A percentile compares a stretch with the other conserved stretches of the same genome.
Conservation (phyloP, 2,888 invertebrate genomes). For the Oscheius sp. region DNA sequence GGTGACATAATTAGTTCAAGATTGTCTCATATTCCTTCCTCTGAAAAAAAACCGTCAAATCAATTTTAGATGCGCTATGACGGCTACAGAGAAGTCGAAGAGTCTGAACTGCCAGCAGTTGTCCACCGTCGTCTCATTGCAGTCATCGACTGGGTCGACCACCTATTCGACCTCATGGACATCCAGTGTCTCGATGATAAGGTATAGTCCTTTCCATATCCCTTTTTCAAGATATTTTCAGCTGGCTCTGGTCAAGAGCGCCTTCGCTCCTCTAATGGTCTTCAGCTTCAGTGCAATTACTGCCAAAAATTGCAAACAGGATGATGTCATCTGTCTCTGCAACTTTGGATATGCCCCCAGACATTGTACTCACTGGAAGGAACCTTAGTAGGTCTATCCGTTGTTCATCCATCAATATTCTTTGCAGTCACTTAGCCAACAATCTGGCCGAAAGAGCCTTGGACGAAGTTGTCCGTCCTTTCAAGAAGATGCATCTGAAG, state of each 20-base stretch:
- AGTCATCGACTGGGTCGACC: constrained; percentile 71
- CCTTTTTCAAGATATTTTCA: constrained; percentile 29
- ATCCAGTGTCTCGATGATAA: constrained; percentile 69
- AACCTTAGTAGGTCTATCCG: constrained; percentile 62
- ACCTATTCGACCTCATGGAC: constrained; percentile 71
- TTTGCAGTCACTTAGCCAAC: constrained; percentile 70
- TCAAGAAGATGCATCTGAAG: constrained; percentile 67
- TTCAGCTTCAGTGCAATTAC: constrained; percentile 50
- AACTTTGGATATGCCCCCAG: constrained; percentile 67
- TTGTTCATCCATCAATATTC: background rate
- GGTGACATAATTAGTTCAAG: constrained; percentile 40
- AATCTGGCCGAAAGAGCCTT: constrained; percentile 66
- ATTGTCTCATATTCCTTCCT: background rate
- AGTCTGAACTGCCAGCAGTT: constrained; percentile 63
- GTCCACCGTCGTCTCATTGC: constrained; percentile 70
- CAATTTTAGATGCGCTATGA: constrained; percentile 68
- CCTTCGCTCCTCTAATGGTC: constrained; percentile 69
- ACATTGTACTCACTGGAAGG: constrained; percentile 58
- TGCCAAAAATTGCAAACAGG: constrained; percentile 45
- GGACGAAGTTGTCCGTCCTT: constrained; percentile 70
- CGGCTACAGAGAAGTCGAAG: constrained; percentile 64
- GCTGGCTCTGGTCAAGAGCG: constrained; percentile 67
- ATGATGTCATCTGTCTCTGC: constrained; percentile 67
- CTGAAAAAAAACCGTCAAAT: background rate
- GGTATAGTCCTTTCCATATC: constrained; percentile 38